Evolutionary conservation across 2,113 vertebrate genomes (phyloP).

Genomic region (Crotalus horridus): DNA sequence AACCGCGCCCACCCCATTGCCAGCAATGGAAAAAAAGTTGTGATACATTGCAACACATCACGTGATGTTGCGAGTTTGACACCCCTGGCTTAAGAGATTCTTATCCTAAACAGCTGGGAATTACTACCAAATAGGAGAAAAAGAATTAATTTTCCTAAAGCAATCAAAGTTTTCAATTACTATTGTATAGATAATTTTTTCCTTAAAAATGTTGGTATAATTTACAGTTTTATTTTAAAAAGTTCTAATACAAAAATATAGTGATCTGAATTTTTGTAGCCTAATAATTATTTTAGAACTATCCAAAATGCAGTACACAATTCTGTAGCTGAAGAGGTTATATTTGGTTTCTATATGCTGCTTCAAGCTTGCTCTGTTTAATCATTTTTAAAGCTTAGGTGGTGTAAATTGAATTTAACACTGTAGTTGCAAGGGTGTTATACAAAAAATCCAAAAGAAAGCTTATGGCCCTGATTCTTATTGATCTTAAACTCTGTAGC

Average conservation of each 20-base stretch:
- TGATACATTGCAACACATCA: too few species aligned
- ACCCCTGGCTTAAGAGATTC: background rate
- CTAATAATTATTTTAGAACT: slow-evolving; percentile 68
- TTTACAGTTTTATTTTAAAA: slow-evolving; percentile 32
- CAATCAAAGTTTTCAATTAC: background rate
- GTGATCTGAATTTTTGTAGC: slow-evolving; percentile 46
- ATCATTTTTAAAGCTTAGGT: slow-evolving; percentile 54
- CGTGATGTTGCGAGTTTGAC: too few species aligned
- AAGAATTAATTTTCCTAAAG: background rate
- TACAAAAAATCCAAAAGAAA: slow-evolving; percentile 48
- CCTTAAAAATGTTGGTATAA: background rate
- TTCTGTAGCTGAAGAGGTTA: slow-evolving; percentile 53
- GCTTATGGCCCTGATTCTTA: background rate
- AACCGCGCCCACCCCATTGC: too few species aligned
- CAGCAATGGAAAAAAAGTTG: too few species aligned
- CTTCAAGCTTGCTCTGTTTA: slow-evolving; percentile 56
- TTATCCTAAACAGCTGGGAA: background rate
- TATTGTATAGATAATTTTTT: slow-evolving; percentile 16
- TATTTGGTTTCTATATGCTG: slow-evolving; percentile 42
- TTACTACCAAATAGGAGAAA: background rate
- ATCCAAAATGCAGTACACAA: slow-evolving; percentile 54
- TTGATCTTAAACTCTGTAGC: slow-evolving; percentile 68
- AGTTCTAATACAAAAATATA: slow-evolving; percentile 26
- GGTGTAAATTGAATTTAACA: slow-evolving; percentile 55
- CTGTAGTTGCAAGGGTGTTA: slow-evolving; percentile 47